Percentiles rank a stretch among this genome's conserved stretches.
These are phyloP conservation scores for Corydoras maculifer DNA, from an alignment of 2,113 vertebrate genomes.

Conservation along the genomic window DNA sequence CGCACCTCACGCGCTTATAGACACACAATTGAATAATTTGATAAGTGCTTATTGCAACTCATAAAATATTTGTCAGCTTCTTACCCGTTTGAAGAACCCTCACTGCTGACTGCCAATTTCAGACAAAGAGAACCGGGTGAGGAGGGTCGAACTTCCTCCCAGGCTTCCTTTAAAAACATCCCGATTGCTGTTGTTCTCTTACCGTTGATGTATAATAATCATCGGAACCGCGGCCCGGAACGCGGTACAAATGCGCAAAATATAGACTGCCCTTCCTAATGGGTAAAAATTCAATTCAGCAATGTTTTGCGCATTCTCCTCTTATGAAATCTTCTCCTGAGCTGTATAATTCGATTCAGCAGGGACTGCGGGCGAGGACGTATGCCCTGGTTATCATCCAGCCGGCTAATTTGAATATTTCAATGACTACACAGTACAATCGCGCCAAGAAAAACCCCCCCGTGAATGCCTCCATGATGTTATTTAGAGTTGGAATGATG, in stretches of 20 bases:
- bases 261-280: no score
- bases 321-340: no score
- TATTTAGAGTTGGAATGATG: no score
- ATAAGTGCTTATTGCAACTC: constrained; percentile 34
- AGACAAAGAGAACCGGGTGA: constrained; percentile 6
- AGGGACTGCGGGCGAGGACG: no score
- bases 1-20: background rate
- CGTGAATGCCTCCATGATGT: no score
- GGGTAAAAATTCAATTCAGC: no score
- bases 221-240: background rate
- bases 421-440: no score
- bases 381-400: no score
- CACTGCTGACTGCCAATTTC: constrained; percentile 24
- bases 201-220: constrained; percentile 13
- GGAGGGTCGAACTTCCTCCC: constrained; percentile 1
- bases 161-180: background rate
- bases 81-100: constrained; percentile 17
- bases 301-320: no score
- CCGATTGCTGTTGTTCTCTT: constrained; percentile 23
- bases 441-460: no score
- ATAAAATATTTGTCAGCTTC: constrained; percentile 27
- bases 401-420: no score
- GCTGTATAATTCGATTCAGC: no score
- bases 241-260: background rate
- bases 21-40: constrained; percentile 23